Conservation (phyloP, 2,797 vertebrate species). For the Silurus aristotelis region DNA sequence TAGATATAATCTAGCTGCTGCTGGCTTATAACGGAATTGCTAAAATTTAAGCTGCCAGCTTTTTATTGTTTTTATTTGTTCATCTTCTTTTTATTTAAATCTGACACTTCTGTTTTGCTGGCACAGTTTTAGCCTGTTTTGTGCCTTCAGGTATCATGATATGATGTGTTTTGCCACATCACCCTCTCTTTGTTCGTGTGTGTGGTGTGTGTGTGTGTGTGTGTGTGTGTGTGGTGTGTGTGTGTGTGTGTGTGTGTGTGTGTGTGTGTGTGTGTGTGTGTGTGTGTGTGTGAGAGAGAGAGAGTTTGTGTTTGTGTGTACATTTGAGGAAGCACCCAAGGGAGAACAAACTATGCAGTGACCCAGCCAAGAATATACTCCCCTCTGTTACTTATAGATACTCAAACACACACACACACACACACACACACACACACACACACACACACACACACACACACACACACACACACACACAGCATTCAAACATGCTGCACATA, state of each 20-base stretch:
- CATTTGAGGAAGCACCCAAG: constrained; percentile 58
- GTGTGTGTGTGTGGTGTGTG: no score
- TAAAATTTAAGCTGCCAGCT: not conserved
- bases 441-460: not conserved
- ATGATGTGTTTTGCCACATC: constrained; percentile 5
- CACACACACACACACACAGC: not conserved
- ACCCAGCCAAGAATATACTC: constrained; percentile 47
- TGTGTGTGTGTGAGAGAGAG: not conserved
- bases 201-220: no score
- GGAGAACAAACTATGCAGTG: constrained; percentile 15
- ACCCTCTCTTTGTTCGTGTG: not conserved
- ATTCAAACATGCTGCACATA: not conserved
- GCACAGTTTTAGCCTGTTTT: not conserved
- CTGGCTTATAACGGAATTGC: no score
- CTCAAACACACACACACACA: constrained; percentile 17
- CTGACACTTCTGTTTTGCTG: not conserved
- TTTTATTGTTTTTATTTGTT: not conserved
- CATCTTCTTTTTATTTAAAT: not conserved
- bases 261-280: not conserved
- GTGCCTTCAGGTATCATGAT: not conserved
- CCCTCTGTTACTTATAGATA: constrained; percentile 27
- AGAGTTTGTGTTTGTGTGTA: constrained; percentile 30
- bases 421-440: constrained; percentile 1
- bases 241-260: not conserved
- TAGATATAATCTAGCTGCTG: no score